phyloP scores from a whole-genome alignment of 2,888 invertebrate species.

The Gnatocerus cornutus region DNA sequence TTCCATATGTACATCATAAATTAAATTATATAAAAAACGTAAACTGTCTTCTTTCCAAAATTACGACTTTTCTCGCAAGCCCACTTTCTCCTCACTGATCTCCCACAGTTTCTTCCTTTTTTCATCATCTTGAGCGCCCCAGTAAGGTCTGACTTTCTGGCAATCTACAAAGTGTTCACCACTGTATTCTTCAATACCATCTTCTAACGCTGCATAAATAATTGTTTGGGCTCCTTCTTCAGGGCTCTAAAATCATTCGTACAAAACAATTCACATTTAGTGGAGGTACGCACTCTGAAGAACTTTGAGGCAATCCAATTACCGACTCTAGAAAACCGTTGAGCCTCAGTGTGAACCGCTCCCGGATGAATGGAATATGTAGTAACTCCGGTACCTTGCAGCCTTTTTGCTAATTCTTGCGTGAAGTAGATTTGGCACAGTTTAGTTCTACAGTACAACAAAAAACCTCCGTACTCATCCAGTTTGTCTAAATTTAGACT shows the following conservation, averaged over 20 bases:
- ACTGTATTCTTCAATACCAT: conserved; percentile 8
- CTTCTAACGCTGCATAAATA: conserved; percentile 17
- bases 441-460: conserved; percentile 50
- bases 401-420: conserved; percentile 51
- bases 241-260: conserved; percentile 19
- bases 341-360: conserved; percentile 26
- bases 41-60: too few species aligned
- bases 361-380: conserved; percentile 54
- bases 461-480: conserved; percentile 21
- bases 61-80: neutral
- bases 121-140: conserved; percentile 13
- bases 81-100: neutral
- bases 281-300: conserved; percentile 7
- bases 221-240: conserved; percentile 31
- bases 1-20: too few species aligned
- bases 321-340: neutral
- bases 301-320: conserved; percentile 4
- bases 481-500: conserved; percentile 44
- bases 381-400: conserved; percentile 50
- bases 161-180: conserved; percentile 31
- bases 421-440: conserved; percentile 53
- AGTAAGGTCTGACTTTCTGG: conserved; percentile 12
- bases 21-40: neutral
- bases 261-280: too few species aligned
- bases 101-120: conserved; percentile 29